Evolutionary conservation across 2,113 vertebrate genomes (phyloP), one percentile per base, ranked within the genome.

Genomic region (Cercopithecus mona): DNA sequence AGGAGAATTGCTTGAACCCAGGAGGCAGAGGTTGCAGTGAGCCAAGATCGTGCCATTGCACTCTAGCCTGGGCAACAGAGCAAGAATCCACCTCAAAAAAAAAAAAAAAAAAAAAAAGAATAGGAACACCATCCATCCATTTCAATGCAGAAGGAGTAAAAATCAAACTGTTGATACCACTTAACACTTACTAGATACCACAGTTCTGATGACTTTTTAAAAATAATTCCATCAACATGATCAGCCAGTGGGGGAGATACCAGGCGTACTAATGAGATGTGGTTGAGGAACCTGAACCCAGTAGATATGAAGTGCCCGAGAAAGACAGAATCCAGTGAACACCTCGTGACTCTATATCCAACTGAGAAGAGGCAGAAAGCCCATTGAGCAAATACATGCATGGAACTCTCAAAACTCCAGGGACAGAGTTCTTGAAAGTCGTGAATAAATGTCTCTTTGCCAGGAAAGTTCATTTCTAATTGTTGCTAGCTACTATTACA

Each of bases 101-200:
- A 66, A 7, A 35, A 59, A 32, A 32, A 66, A 27, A 23, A 22
- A 22, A 22, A 9, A 22, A 22, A 22, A 57, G 27, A 75, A 13
- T 18, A 72, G 80, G 64, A 10, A 10, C 80, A 32, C 1, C 13
- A 38, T 55, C 43, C 40, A 11, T 16, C 22, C 5, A n/a, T 40
- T 81, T 96, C 45, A 48, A 23, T 30, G 12, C 27, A 59, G 66
- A 95, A 93, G 76, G 22, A 72, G 40, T 38, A 22, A 9, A 30
- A 10, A 40, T 78, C 72, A 40, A 94, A 92, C 12, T 61, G 7
- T 70, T 78, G 82, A 25, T 48, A 43, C 20, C 72, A 25, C 27
- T 80, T 97, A 43, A 23, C 68, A 22, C 32, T 80, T 97, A 85
- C 18, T 70, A 90, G 45, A 97, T 75, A 89, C 2, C 22, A 2